Conservation (phyloP, 2,797 vertebrate species). For the Erithacus rubecula region DNA sequence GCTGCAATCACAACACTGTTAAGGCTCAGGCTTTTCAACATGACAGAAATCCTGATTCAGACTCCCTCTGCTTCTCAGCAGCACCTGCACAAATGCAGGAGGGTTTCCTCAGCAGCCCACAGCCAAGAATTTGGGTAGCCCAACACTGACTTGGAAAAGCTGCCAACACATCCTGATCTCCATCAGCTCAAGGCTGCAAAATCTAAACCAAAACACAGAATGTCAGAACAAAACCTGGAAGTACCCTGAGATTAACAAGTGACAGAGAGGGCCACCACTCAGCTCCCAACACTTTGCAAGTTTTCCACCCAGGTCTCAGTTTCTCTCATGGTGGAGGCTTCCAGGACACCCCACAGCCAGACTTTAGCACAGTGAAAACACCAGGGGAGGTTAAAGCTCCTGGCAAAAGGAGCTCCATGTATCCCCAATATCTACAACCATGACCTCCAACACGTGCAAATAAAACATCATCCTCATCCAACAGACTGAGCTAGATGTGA, state of each 20-base stretch:
- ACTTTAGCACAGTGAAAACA: rapidly evolving
- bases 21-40: neutral
- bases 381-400: neutral
- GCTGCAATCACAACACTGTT: neutral
- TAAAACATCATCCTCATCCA: neutral
- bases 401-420: neutral
- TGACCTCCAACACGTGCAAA: neutral
- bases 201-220: neutral
- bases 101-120: neutral
- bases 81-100: neutral
- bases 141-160: neutral
- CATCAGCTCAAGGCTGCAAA: neutral
- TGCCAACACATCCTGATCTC: neutral
- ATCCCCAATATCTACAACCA: neutral
- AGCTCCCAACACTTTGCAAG: neutral
- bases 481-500: neutral
- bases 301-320: neutral
- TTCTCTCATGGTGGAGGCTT: neutral
- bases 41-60: neutral
- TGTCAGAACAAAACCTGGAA: neutral
- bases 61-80: neutral
- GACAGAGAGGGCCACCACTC: rapidly evolving
- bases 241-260: neutral
- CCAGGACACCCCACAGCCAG: neutral
- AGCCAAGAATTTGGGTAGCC: rapidly evolving